Base-by-base conservation (phyloP, 1,140 invertebrate genomes). In the Paramacrobiotus metropolitanus region DNA sequence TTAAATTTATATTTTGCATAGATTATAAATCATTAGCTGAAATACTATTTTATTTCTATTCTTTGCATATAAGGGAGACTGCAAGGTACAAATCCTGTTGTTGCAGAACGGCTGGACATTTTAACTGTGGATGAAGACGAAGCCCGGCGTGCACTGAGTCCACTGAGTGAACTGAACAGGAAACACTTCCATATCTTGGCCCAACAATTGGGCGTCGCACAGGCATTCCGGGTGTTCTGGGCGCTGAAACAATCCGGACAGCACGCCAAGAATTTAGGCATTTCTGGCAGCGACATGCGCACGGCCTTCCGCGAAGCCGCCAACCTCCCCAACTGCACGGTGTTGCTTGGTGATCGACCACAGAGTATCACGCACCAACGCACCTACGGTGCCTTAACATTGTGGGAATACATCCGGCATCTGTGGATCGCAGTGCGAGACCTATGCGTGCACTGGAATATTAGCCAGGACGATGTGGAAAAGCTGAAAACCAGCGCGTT, bases 221-320 rank as follows among this genome's bases (percentile, higher is more conserved):
- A 92, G 76, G 92, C 92, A 9, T 71, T 94, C 18, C 81, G 96
- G 74, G 88, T 93, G 70, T 77, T 95, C 44, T 72, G 96, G 34
- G 74, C 97, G 61, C 71, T 96, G 2, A 88, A 84, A 70, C 82
- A 93, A 79, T 89, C 88, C 34, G 89, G 90, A 3, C 83, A 90
- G 71, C 77, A 97, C 59, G 92, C 92, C 0, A 85, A 87, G 69
- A 81, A 94, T 73, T 75, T 96, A 21, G 91, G 90, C 83, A 89
- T 90, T n/a, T 92, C 93, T 0, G 59, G 62, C 1, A 30, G 3
- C 48, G 20, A 55, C 9, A 55, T 55, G 48, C 48, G 48, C 4
- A 18, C 9, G 4, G 48, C 48, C 24, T 62, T 34, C 55, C 61
- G 67, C 30, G 61, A 89, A 85, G 85, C 85, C 2, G 79, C 80